Percentiles rank a stretch among this genome's conserved stretches.
Evolutionary conservation across 2,888 invertebrate species (phyloP).

Genomic region (Laothoe populi): DNA sequence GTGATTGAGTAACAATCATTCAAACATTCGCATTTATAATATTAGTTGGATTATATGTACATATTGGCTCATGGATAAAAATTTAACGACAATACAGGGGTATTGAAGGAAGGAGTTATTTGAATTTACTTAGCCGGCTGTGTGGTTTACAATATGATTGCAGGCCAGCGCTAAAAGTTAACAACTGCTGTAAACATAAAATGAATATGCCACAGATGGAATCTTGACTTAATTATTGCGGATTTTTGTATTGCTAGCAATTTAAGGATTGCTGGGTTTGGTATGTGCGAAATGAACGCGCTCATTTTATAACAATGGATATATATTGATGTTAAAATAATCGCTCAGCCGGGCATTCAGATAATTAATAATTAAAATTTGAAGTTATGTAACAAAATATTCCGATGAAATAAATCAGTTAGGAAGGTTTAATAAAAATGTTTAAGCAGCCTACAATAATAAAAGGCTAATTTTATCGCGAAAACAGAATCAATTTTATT

Average conservation of each 20-base stretch:
- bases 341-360: no score
- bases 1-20: no score
- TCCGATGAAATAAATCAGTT: neutral
- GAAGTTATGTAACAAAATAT: neutral
- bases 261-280: slow-evolving; percentile 13
- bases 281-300: slow-evolving; percentile 2
- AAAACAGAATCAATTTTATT: no score
- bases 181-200: slow-evolving; percentile 19
- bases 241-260: slow-evolving; percentile 16
- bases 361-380: neutral
- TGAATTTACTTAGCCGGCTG: neutral
- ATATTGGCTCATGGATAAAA: no score
- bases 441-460: no score
- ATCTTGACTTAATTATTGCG: slow-evolving; percentile 18
- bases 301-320: neutral
- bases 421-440: no score
- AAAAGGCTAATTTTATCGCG: no score
- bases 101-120: neutral
- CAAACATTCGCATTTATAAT: no score
- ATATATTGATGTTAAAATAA: neutral
- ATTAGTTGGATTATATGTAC: no score
- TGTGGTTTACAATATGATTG: slow-evolving; percentile 25
- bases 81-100: no score
- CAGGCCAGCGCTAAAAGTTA: slow-evolving; percentile 16
- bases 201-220: slow-evolving; percentile 5